These are phyloP conservation scores for Meteorus cinctellus DNA, from an alignment of 2,888 invertebrate genomes.

Conservation along the genomic window DNA sequence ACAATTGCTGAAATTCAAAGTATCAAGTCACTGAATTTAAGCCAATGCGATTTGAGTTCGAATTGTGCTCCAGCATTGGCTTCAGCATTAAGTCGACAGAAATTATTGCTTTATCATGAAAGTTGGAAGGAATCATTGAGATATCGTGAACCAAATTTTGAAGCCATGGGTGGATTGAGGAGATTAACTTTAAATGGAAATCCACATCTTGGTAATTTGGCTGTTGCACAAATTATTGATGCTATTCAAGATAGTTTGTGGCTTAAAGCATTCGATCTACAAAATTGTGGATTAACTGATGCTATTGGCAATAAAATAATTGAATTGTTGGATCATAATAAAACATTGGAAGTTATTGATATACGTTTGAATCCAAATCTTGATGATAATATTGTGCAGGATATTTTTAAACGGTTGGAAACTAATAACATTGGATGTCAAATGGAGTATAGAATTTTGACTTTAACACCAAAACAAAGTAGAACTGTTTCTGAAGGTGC, in stretches of 20 bases:
- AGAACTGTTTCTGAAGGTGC: background rate
- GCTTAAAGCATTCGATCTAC: conserved; percentile 86
- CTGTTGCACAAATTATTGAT: conserved; percentile 78
- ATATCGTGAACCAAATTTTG: conserved; percentile 84
- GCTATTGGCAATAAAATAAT: conserved; percentile 76
- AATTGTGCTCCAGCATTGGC: conserved; percentile 80
- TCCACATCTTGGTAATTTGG: conserved; percentile 80
- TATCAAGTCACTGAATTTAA: conserved; percentile 81
- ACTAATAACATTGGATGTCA: conserved; percentile 53
- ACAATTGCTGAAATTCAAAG: conserved; percentile 81
- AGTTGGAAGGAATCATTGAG: conserved; percentile 87
- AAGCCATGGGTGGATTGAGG: conserved; percentile 82
- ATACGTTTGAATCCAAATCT: conserved; percentile 78
- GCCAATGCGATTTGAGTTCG: conserved; percentile 80
- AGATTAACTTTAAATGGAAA: conserved; percentile 83
- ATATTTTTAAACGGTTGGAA: conserved; percentile 61
- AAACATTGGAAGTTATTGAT: conserved; percentile 81
- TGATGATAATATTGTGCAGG: conserved; percentile 74
- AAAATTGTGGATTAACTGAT: conserved; percentile 84
- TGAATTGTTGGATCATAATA: conserved; percentile 79
- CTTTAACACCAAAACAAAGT: conserved; percentile 54
- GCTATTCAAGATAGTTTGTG: conserved; percentile 85
- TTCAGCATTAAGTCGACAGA: conserved; percentile 77
- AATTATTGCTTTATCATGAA: conserved; percentile 83
- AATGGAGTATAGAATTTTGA: conserved; percentile 64